Conservation (phyloP, 2,888 invertebrate species). For the Acanthosoma haemorrhoidale region DNA sequence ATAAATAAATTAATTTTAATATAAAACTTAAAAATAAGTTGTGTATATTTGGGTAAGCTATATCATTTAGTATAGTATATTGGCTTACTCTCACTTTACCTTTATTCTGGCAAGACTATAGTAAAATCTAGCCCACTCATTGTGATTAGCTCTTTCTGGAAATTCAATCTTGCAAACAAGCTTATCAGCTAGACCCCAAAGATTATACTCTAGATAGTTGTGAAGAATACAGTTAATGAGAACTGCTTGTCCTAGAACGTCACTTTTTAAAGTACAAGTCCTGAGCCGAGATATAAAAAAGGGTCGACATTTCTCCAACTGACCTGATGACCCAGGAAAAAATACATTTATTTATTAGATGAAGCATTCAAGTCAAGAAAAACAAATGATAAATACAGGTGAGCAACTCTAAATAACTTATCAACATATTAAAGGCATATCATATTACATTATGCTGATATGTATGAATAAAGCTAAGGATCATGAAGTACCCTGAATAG, state of each 20-base stretch:
- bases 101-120: constrained; percentile 18
- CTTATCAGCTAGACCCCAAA: constrained; percentile 20
- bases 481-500: too few species aligned
- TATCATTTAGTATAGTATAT: too few species aligned
- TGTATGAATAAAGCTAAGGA: too few species aligned
- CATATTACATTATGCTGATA: too few species aligned
- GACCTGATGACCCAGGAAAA: neutral
- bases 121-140: constrained; percentile 25
- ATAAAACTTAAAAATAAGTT: too few species aligned
- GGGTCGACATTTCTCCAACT: neutral
- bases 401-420: too few species aligned
- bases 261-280: constrained; percentile 14
- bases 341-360: too few species aligned
- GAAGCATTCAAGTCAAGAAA: too few species aligned
- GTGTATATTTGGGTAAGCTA: too few species aligned
- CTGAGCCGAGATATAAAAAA: constrained; percentile 12
- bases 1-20: too few species aligned
- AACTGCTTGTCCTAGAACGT: constrained; percentile 12
- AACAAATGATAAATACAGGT: too few species aligned
- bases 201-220: constrained; percentile 13
- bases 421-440: too few species aligned
- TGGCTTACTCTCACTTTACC: constrained; percentile 17
- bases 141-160: constrained; percentile 19
- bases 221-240: constrained; percentile 20
- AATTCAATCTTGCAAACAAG: constrained; percentile 16